Percentiles rank a stretch among this genome's conserved stretches.
Evolutionary conservation across 1,140 invertebrate species (phyloP).

Genomic region (Drosophila subobscura): DNA sequence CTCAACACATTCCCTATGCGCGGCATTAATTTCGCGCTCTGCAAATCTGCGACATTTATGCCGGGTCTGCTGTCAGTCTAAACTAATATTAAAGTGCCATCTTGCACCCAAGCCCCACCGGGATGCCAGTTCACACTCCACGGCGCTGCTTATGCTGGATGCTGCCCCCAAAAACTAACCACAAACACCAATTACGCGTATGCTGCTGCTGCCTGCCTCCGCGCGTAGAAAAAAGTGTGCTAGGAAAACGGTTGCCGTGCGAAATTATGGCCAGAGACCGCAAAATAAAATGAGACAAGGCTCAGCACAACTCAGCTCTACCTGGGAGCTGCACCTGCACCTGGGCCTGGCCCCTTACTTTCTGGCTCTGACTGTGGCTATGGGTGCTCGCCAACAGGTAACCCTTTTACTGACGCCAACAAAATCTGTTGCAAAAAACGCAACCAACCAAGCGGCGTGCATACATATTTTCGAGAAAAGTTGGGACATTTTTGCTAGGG

Average conservation of each 20-base stretch:
- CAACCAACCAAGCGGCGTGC: slow-evolving; percentile 15
- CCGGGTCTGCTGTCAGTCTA: slow-evolving; percentile 10
- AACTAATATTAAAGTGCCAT: slow-evolving; percentile 62
- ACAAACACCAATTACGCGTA: slow-evolving; percentile 68
- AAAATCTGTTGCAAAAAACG: neutral
- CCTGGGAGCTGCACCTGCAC: slow-evolving; percentile 21
- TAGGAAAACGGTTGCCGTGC: slow-evolving; percentile 35
- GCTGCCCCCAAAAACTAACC: slow-evolving; percentile 36
- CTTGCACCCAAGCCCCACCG: slow-evolving; percentile 15
- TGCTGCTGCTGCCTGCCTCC: slow-evolving; percentile 9
- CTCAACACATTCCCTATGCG: no score
- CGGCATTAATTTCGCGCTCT: no score
- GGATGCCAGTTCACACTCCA: slow-evolving; percentile 20
- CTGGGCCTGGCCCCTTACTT: slow-evolving; percentile 22
- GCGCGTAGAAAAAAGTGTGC: slow-evolving; percentile 16
- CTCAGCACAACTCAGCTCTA: slow-evolving; percentile 2
- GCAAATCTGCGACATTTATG: no score
- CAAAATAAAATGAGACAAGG: slow-evolving; percentile 48
- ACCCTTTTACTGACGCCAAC: slow-evolving; percentile 31
- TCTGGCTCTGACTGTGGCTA: no score
- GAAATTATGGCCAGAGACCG: slow-evolving; percentile 42
- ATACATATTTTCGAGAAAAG: slow-evolving; percentile 40
- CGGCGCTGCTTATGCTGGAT: slow-evolving; percentile 18
- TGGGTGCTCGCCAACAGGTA: slow-evolving; percentile 23
- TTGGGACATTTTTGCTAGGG: slow-evolving; percentile 41